Evolutionary conservation across 2,888 invertebrate species (phyloP).

Genomic region (Athalia circularis): DNA sequence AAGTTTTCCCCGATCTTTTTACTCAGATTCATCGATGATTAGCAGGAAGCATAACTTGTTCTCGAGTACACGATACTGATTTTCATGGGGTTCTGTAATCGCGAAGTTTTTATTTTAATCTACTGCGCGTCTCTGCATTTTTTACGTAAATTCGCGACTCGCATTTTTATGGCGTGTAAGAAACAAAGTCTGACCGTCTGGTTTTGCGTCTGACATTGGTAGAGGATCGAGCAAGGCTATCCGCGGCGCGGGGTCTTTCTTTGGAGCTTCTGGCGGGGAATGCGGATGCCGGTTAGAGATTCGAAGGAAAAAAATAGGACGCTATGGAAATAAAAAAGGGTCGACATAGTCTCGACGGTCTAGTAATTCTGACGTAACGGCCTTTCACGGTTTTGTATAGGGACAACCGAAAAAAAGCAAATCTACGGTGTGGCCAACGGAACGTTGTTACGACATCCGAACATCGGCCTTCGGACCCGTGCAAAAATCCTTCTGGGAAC

Average conservation of each 20-base stretch:
- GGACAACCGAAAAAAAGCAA: too few species aligned
- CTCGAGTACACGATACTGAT: too few species aligned
- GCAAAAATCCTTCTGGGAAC: too few species aligned
- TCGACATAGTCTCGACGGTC: neutral
- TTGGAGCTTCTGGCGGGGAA: constrained; percentile 21
- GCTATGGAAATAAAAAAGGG: neutral
- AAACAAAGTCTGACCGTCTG: neutral
- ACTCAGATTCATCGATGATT: too few species aligned
- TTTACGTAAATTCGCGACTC: neutral
- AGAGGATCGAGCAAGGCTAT: constrained; percentile 17
- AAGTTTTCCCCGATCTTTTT: too few species aligned
- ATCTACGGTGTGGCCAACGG: neutral
- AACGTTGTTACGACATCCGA: neutral
- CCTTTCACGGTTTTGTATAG: too few species aligned
- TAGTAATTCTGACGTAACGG: too few species aligned
- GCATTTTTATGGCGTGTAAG: neutral
- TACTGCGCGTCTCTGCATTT: too few species aligned
- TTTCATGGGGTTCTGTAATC: too few species aligned
- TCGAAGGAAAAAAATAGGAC: neutral
- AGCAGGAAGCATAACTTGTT: too few species aligned
- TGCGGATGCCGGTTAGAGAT: constrained; percentile 26
- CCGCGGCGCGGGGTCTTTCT: constrained; percentile 11
- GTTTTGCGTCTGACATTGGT: constrained; percentile 27
- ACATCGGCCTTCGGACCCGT: too few species aligned
- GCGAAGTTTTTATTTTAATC: too few species aligned